Evolutionary conservation across 1,140 invertebrate species (phyloP).

Genomic region (Colletes gigas): DNA sequence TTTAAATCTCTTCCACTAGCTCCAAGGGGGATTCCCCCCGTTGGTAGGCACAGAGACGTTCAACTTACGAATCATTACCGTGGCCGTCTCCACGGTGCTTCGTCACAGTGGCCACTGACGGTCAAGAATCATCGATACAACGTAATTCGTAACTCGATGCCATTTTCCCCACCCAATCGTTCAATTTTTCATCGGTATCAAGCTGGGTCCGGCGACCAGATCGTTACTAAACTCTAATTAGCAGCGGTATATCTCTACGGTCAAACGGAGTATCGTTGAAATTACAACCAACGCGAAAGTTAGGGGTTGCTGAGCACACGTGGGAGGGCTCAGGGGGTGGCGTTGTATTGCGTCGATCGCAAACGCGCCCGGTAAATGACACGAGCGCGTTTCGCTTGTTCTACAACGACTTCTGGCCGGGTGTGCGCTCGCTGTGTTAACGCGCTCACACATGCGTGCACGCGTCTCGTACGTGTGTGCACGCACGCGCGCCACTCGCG

Average conservation of each 20-base stretch:
- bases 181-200: background rate
- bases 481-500: conserved; percentile 19
- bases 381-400: conserved; percentile 37
- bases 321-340: too few relatives aligned
- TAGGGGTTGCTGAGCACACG: background rate
- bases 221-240: conserved; percentile 37
- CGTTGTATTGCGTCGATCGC: conserved; percentile 10
- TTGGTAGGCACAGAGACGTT: too few relatives aligned
- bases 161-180: background rate
- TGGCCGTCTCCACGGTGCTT: too few relatives aligned
- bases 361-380: conserved; percentile 36
- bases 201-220: background rate
- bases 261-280: conserved; percentile 9
- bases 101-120: too few relatives aligned
- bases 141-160: too few relatives aligned
- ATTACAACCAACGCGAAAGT: conserved; percentile 19
- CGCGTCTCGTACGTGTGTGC: conserved; percentile 6
- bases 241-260: background rate
- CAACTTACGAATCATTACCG: too few relatives aligned
- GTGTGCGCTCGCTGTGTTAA: background rate
- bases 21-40: too few relatives aligned
- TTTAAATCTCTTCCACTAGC: too few relatives aligned
- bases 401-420: conserved; percentile 27
- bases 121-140: background rate
- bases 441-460: conserved; percentile 11